These are phyloP conservation scores for Darevskia nairensis DNA, from an alignment of 2,797 vertebrate species.

Conservation along the genomic window DNA sequence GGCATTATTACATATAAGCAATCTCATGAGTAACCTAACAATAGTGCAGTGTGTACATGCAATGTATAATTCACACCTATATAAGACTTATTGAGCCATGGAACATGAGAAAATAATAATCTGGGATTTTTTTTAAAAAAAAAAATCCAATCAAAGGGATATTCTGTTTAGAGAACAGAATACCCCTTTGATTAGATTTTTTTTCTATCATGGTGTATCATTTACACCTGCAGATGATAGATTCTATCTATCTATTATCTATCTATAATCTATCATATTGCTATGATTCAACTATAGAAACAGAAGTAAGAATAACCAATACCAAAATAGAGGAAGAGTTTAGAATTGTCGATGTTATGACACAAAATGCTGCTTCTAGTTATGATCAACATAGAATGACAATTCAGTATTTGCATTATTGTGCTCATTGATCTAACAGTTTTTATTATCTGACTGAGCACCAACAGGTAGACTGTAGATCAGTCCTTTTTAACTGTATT, in stretches of 20 bases:
- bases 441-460: background rate
- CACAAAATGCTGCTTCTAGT: background rate
- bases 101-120: background rate
- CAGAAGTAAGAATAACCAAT: accelerated
- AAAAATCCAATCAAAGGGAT: background rate
- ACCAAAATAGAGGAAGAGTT: accelerated
- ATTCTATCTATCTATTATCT: background rate
- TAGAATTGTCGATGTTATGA: background rate
- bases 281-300: background rate
- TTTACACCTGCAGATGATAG: no score
- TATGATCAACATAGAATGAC: background rate
- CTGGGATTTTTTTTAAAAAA: background rate
- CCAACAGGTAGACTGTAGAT: background rate
- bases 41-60: background rate
- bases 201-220: no score
- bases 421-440: background rate
- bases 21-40: background rate
- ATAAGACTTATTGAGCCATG: background rate
- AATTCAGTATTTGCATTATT: background rate
- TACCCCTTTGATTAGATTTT: no score
- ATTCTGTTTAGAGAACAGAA: no score
- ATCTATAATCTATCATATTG: background rate
- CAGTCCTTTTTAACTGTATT: background rate
- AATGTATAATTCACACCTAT: background rate
- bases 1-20: background rate